A percentile compares a stretch with the other conserved stretches of the same genome.
Evolutionary conservation across 1,140 invertebrate genomes (phyloP).

Genomic region (Macrostomum lignano): DNA sequence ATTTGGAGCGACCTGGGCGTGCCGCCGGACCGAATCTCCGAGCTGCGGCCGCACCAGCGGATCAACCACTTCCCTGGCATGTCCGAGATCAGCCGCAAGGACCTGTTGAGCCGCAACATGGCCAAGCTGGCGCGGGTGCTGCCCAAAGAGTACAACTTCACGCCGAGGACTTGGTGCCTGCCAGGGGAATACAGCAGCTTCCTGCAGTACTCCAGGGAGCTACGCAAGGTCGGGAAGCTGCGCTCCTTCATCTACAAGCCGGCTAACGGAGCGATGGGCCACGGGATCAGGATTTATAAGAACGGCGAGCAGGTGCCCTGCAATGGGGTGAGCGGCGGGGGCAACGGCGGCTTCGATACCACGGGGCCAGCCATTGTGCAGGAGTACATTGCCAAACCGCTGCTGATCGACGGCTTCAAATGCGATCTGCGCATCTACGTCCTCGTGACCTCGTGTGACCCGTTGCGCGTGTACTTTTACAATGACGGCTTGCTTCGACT

Average conservation of each 20-base stretch:
- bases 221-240: conserved; percentile 18
- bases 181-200: conserved; percentile 18
- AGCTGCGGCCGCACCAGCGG: conserved; percentile 22
- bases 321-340: too few relatives aligned
- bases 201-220: conserved; percentile 18
- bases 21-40: conserved; percentile 19
- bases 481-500: conserved; percentile 24
- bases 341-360: not conserved
- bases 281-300: conserved; percentile 14
- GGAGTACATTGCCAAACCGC: conserved; percentile 26
- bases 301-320: conserved; percentile 22
- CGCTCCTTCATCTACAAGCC: conserved; percentile 26
- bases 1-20: conserved; percentile 26
- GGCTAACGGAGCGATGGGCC: conserved; percentile 25
- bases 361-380: too few relatives aligned
- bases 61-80: conserved; percentile 28
- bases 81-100: conserved; percentile 25
- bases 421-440: conserved; percentile 26
- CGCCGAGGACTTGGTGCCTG: conserved; percentile 25
- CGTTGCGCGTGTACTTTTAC: too few relatives aligned
- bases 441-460: conserved; percentile 26
- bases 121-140: conserved; percentile 16
- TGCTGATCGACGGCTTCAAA: conserved; percentile 25
- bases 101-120: conserved; percentile 22
- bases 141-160: conserved; percentile 24